Base-by-base conservation (phyloP, 1,140 invertebrate genomes). In the Scaptodrosophila lebanonensis region DNA sequence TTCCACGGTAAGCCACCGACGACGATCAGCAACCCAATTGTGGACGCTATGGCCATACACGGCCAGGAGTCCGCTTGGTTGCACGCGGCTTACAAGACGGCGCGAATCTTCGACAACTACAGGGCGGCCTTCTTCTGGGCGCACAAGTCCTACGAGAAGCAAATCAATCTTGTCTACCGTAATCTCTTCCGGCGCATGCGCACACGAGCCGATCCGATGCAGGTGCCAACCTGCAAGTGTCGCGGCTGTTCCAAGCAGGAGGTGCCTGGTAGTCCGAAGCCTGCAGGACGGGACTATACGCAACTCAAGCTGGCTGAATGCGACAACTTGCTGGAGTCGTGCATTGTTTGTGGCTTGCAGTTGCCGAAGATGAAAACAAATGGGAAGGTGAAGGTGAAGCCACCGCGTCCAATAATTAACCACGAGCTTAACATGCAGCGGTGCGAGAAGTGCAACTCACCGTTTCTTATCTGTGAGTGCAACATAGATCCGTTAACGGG, bases 401-500 rank as follows among this genome's bases (percentile, higher is more conserved):
- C 15, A 6, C 75, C 75, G 3, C 61, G 75, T 1, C 75, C 75
- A 33, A 70, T 82, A 8, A 13, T 56, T 38, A 82, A 79, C 6
- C 68, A 66, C 8, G 75, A 73, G 1, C 7, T 82, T 1, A 73
- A 69, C 1, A 16, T 82, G 32, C 75, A 76, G 7, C 43, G 62
- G 1, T 82, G 75, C 29, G 25, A 20, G 16, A 30, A 47, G n/a
- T 82, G 75, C 66, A 63, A 82, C 30, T 63, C 69, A 3, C 75
- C 75, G 25, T 57, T 66, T 18, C 68, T 79, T 2, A 82, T 79
- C 58, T 79, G 75, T 11, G 75, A 79, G 39, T 79, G 75, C 58
- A 75, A 70, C 51, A 75, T 82, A 12, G 75, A 82, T 18, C 69
- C 75, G 47, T 8, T 66, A 43, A 82, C 75, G 0, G 75, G 75